Conservation (phyloP, 1,140 invertebrate genomes). For the Frieseomelitta varia region DNA sequence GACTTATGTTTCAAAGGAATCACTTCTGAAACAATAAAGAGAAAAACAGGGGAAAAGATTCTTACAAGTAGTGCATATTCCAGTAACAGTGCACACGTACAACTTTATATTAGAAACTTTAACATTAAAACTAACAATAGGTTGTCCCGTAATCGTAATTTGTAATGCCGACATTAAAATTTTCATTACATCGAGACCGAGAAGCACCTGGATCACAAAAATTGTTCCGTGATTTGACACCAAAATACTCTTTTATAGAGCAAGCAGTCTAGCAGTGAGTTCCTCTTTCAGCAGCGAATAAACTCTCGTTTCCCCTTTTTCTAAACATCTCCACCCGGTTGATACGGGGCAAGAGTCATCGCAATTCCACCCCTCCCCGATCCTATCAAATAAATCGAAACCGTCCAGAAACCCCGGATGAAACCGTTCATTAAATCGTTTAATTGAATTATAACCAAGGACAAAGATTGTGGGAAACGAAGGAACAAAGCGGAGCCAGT, state of each 20-base stretch:
- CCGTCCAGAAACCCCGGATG: neutral
- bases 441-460: constrained; percentile 40
- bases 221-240: too few species aligned
- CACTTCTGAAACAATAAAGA: too few species aligned
- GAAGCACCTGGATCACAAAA: too few species aligned
- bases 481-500: constrained; percentile 53
- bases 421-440: constrained; percentile 1
- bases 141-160: too few species aligned
- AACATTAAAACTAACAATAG: too few species aligned
- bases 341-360: too few species aligned
- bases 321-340: neutral
- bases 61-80: neutral
- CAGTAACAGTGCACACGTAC: too few species aligned
- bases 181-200: too few species aligned
- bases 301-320: neutral
- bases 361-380: neutral
- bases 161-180: too few species aligned
- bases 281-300: neutral
- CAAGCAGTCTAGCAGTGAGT: neutral
- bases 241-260: too few species aligned
- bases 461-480: neutral
- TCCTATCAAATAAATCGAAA: neutral
- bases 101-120: neutral
- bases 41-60: too few species aligned
- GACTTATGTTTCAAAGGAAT: neutral